Conservation (phyloP, 1,140 invertebrate genomes). For the Pygmarrhopalites habei region DNA sequence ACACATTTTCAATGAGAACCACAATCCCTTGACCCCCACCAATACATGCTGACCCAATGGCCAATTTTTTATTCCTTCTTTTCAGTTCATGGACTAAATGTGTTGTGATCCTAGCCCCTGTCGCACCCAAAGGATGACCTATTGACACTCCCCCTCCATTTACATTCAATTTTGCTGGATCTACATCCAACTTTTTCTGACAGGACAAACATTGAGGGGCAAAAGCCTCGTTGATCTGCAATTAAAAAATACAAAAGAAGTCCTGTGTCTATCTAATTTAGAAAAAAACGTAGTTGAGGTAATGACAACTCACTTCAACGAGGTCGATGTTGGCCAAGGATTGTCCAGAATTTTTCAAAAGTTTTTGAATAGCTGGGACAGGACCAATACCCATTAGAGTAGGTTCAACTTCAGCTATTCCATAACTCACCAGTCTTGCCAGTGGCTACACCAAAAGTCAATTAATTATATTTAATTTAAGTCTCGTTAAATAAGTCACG, state of each 20-base stretch:
- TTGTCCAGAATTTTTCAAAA: slow-evolving; percentile 65
- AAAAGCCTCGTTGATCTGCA: slow-evolving; percentile 93
- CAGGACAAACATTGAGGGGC: slow-evolving; percentile 83
- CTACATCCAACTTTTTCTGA: slow-evolving; percentile 72
- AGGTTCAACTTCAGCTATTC: slow-evolving; percentile 58
- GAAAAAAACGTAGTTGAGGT: too few species aligned
- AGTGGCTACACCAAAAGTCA: too few species aligned
- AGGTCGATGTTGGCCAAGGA: slow-evolving; percentile 81
- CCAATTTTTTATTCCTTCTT: slow-evolving; percentile 74
- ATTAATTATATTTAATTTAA: too few species aligned
- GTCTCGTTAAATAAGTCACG: too few species aligned
- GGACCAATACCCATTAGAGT: slow-evolving; percentile 73
- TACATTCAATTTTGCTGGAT: slow-evolving; percentile 85
- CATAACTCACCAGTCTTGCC: slow-evolving; percentile 56
- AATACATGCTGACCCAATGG: slow-evolving; percentile 93
- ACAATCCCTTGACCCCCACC: slow-evolving; percentile 98
- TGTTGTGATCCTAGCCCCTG: slow-evolving; percentile 84
- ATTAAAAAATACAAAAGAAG: too few species aligned
- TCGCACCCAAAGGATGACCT: slow-evolving; percentile 93
- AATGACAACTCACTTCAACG: slow-evolving; percentile 76
- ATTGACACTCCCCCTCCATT: slow-evolving; percentile 95
- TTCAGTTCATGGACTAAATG: slow-evolving; percentile 92
- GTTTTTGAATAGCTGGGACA: slow-evolving; percentile 78
- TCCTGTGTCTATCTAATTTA: too few species aligned
- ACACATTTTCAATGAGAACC: slow-evolving; percentile 67